phyloP scores from a whole-genome alignment of 2,797 vertebrate genomes.

The Platalea minor region DNA sequence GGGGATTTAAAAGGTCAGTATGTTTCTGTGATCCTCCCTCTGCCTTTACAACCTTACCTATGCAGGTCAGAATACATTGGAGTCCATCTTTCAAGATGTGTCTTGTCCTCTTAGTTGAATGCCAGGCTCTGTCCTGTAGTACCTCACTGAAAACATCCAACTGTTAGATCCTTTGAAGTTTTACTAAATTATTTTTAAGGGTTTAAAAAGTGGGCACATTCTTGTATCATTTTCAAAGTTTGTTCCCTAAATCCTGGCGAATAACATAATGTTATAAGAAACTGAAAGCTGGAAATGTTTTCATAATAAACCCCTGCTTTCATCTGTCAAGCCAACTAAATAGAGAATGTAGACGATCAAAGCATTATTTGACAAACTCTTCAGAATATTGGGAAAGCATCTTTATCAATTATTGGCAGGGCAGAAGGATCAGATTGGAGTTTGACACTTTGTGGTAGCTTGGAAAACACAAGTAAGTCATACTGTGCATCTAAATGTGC shows the following conservation, averaged over 20 bases:
- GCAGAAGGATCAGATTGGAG: background rate
- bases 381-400: background rate
- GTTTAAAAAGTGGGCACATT: background rate
- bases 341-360: background rate
- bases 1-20: background rate
- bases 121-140: background rate
- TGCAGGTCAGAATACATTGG: background rate
- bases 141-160: background rate
- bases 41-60: background rate
- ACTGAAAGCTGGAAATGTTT: background rate
- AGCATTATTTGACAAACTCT: background rate
- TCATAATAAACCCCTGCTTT: background rate
- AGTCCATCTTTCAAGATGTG: background rate
- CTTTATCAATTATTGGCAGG: background rate
- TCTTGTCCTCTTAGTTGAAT: background rate
- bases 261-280: background rate
- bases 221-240: background rate
- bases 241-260: background rate
- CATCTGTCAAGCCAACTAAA: background rate
- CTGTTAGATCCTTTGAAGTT: background rate
- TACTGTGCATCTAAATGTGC: background rate
- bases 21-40: background rate
- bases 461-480: background rate
- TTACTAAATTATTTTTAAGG: background rate
- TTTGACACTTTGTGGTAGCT: background rate